Evolutionary conservation across 1,140 invertebrate species (phyloP), one percentile per base, ranked within the genome.

Genomic region (Bombus pyrosoma): DNA sequence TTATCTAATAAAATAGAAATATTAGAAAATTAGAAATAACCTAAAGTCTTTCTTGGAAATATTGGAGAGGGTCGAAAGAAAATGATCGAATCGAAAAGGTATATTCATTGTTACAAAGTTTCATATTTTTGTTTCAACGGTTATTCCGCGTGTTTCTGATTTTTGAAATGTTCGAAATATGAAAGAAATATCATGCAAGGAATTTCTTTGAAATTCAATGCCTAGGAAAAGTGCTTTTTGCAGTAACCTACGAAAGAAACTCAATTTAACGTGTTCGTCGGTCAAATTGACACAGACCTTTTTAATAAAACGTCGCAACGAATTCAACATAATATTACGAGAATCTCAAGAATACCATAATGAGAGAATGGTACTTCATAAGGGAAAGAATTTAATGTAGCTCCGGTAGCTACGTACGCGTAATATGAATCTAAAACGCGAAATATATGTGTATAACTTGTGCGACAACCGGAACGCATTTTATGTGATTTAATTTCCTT

Each of bases 401-500:
- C 71, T 22, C 47, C 10, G 25, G 39, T 62, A 83, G 62, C 72
- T 66, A 79, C 62, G 76, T 66, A 66, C 41, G 34, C 39, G 57
- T 75, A 82, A 69, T 53, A 43, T 43, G 74, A 57, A 3, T 41
- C 25, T 71, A 34, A 83, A 83, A 78, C 32, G 64, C 32, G 41
- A 69, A 69, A 69, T 78, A 78, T 71, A 53, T 25, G 81, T 53
- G 37, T 57, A 64, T 53, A 68, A 53, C 18, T 77, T 53, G 32
- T 41, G 43, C 59, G 74, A 64, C 59, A 68, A 59, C 6, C 1
- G 59, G 37, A 43, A 78, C 47, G 34, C 22, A 73, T 83, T 83
- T 68, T 64, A 76, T n/a, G 18, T 76, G 73, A 76, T 83, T 83
- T 83, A 68, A 83, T 83, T 76, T 83, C 43, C 34, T 10, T 69